Conservation (phyloP, 2,888 invertebrate species). For the Anarsia innoxiella region DNA sequence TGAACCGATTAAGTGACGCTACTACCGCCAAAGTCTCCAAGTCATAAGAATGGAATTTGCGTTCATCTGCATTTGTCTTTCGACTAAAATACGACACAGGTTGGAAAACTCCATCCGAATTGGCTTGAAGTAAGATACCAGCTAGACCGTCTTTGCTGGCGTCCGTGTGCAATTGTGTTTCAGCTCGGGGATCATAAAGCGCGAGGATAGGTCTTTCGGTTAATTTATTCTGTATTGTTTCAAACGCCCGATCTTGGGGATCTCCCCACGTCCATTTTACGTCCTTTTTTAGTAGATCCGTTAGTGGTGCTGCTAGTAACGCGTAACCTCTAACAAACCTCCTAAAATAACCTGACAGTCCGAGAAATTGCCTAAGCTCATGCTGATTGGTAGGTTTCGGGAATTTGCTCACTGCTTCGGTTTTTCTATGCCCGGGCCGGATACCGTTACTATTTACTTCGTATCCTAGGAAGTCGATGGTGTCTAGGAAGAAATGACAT, state of each 20-base stretch:
- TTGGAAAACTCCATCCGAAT: not conserved
- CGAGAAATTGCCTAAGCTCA: not conserved
- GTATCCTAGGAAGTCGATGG: not conserved
- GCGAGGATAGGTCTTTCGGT: not conserved
- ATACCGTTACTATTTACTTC: not conserved
- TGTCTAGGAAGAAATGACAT: not conserved
- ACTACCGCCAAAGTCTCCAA: not conserved
- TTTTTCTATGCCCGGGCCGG: not conserved
- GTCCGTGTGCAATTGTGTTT: not conserved
- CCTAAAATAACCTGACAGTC: not conserved
- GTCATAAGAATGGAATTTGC: not conserved
- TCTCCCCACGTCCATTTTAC: not conserved
- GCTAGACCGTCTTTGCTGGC: not conserved
- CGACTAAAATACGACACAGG: constrained; percentile 2
- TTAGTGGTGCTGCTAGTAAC: not conserved
- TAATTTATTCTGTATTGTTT: not conserved
- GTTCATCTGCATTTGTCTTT: not conserved
- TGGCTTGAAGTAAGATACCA: not conserved
- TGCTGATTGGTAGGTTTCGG: constrained; percentile 1
- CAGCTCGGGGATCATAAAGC: not conserved
- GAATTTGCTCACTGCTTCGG: constrained; percentile 1
- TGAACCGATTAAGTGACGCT: constrained; percentile 26
- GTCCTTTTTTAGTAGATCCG: not conserved
- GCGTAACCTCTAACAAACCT: not conserved
- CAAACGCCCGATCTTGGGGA: not conserved